Percentiles rank a stretch among this genome's conserved stretches.
Evolutionary conservation across 2,797 vertebrate genomes (phyloP).

Genomic region (Gallirallus australis): DNA sequence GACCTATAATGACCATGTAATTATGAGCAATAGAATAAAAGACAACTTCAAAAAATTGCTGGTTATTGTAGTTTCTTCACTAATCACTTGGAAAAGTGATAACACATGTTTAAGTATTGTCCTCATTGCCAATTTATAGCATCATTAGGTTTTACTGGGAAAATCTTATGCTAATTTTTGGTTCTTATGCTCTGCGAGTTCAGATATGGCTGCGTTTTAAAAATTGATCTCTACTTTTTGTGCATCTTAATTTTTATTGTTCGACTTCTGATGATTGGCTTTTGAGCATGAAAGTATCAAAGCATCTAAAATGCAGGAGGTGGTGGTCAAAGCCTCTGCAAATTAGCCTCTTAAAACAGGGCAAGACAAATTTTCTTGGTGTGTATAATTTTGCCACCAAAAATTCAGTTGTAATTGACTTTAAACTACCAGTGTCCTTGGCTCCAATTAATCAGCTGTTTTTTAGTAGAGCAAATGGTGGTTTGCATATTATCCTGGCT

Average conservation of each 20-base stretch:
- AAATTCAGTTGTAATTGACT: not conserved
- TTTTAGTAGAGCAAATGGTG: not conserved
- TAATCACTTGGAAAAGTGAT: conserved; percentile 32
- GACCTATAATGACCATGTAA: not conserved
- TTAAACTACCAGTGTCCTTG: not conserved
- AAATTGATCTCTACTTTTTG: not conserved
- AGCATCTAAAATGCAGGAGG: not conserved
- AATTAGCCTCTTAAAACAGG: not conserved
- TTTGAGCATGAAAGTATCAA: not conserved
- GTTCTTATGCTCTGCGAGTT: not conserved
- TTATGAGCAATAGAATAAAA: not conserved
- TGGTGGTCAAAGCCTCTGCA: not conserved
- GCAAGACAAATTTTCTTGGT: not conserved
- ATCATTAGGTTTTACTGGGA: conserved; percentile 17
- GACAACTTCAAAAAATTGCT: not conserved
- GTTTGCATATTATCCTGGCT: not conserved
- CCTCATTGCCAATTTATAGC: not conserved
- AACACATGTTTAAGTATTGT: conserved; percentile 1
- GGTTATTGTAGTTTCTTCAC: conserved; percentile 7
- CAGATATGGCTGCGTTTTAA: not conserved
- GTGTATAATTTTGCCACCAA: not conserved
- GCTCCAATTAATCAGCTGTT: not conserved
- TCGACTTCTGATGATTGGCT: not conserved
- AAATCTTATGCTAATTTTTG: conserved; percentile 2
- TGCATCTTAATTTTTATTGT: not conserved